These are phyloP conservation scores for Trisateles emortualis DNA, from an alignment of 2,888 invertebrate species.

Conservation along the genomic window DNA sequence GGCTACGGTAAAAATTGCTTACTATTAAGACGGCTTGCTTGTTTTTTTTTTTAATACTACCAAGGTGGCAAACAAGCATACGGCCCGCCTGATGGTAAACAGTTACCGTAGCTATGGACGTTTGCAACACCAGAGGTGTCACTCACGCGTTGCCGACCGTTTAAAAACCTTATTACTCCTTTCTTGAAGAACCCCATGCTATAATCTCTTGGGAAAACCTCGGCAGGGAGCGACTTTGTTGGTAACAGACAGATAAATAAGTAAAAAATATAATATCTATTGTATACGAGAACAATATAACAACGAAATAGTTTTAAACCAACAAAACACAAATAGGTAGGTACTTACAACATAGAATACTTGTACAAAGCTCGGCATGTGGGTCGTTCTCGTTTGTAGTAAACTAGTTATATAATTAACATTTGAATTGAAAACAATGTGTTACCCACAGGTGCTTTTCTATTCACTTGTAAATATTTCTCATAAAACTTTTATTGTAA, in stretches of 20 bases:
- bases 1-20: too few relatives aligned
- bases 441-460: conserved; percentile 31
- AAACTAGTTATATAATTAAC: conserved; percentile 29
- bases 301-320: not conserved
- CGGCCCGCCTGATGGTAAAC: too few relatives aligned
- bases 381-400: conserved; percentile 11
- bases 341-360: conserved; percentile 3
- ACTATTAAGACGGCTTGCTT: not conserved
- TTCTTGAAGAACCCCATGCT: too few relatives aligned
- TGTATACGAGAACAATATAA: not conserved
- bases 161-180: too few relatives aligned
- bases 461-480: conserved; percentile 39
- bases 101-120: too few relatives aligned
- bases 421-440: conserved; percentile 42
- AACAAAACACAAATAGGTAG: conserved; percentile 6
- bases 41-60: too few relatives aligned
- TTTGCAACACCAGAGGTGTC: too few relatives aligned
- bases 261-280: not conserved
- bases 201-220: too few relatives aligned
- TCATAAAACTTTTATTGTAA: conserved; percentile 27
- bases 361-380: conserved; percentile 8
- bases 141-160: too few relatives aligned
- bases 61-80: too few relatives aligned
- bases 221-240: too few relatives aligned
- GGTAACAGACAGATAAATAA: not conserved